Base-by-base conservation (phyloP, 2,113 vertebrate species). In the Gopherus flavomarginatus region DNA sequence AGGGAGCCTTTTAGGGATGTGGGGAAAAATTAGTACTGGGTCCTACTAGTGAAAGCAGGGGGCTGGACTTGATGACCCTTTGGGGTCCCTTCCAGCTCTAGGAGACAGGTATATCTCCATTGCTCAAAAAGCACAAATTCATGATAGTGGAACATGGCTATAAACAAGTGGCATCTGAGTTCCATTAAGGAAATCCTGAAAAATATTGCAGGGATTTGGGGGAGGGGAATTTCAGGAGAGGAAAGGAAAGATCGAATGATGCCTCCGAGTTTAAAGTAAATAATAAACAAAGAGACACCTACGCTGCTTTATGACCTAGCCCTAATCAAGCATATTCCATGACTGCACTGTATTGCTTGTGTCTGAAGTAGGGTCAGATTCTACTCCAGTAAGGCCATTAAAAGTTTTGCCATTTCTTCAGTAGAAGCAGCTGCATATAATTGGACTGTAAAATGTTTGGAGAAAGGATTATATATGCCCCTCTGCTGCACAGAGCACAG, bases 121-220 rank as follows among this genome's bases (percentile, higher is more conserved):
- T 42, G 5, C 42, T 42, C 42, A 42, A 42, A 42, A 90, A 83
- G 56, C 87, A 86, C 87, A 90, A 87, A 95, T 91, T 83, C 5
- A 90, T 94, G 93, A 90, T 3, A 96, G 80, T 69, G 87, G 83
- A 95, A 93, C 29, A 87, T 87, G 44, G 31, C 84, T 95, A 19
- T 94, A 96, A 90, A 90, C 85, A 62, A 87, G 77, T 86, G 93
- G 93, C 84, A 88, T 50, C 86, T 86, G 92, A 62, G 96, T 96
- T 97, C 96, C 92, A 21, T 85, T 96, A 93, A 96, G 94, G 92
- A 92, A 69, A 93, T 47, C 35, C 72, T 94, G 81, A 79, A 88
- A 85, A 80, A 19, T 95, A 57, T 92, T 95, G 65, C 26, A 44
- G 62, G 22, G 50, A 89, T 38, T 44, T 80, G 24, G 53, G n/a